Conservation (phyloP, 2,797 vertebrate species). For the Geotrypetes seraphini region DNA sequence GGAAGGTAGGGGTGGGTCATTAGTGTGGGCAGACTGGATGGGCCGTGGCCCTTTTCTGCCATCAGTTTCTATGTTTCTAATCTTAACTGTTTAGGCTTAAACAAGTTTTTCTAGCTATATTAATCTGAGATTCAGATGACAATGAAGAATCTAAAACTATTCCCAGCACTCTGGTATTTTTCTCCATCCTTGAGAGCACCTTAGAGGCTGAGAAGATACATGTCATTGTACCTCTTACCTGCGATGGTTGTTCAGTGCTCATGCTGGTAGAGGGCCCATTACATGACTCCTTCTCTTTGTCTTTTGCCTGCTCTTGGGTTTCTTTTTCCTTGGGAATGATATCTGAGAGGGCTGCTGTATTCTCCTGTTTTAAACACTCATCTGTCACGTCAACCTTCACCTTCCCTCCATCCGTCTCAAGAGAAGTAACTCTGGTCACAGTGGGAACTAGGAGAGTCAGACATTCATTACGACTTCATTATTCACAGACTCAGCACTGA, state of each 20-base stretch:
- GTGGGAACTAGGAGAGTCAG: conserved; percentile 31
- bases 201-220: no score
- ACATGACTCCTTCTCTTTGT: conserved; percentile 22
- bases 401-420: conserved; percentile 34
- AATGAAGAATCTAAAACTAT: no score
- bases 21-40: no score
- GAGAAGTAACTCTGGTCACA: conserved; percentile 37
- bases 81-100: no score
- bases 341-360: conserved; percentile 13
- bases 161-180: no score
- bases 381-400: conserved; percentile 43
- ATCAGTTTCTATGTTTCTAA: no score
- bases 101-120: no score
- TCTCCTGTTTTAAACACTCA: conserved; percentile 31
- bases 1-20: no score
- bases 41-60: no score
- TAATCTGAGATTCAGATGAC: no score
- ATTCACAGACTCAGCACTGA: no score
- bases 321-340: conserved; percentile 5
- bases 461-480: background rate
- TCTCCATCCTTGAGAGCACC: no score
- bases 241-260: conserved; percentile 22
- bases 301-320: background rate
- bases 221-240: conserved; percentile 33
- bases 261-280: conserved; percentile 51